These are phyloP conservation scores for Tychaedon coryphoeus DNA, from an alignment of 2,113 vertebrate genomes.

Conservation along the genomic window DNA sequence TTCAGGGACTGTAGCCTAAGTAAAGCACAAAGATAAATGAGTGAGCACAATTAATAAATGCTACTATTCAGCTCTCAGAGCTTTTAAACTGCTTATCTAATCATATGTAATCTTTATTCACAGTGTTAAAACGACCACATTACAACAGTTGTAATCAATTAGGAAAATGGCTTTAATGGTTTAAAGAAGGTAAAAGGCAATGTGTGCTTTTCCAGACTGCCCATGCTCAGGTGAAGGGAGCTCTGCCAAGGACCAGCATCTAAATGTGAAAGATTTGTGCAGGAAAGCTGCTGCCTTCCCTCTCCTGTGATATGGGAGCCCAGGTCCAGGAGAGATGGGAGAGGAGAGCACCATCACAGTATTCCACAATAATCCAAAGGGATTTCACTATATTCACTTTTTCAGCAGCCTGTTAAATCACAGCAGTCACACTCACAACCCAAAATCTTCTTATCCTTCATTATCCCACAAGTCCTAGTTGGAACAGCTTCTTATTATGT, in stretches of 20 bases:
- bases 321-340: not conserved
- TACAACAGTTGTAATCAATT: conserved; percentile 2
- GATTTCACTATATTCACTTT: not conserved
- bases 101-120: not conserved
- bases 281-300: not conserved
- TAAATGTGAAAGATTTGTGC: too few relatives aligned
- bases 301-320: not conserved
- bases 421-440: not conserved
- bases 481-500: not conserved
- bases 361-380: not conserved
- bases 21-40: conserved; percentile 27
- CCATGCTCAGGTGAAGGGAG: accelerated
- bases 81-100: conserved; percentile 35
- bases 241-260: not conserved
- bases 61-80: not conserved
- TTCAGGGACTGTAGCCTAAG: not conserved
- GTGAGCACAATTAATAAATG: conserved; percentile 19
- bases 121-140: not conserved
- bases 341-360: not conserved
- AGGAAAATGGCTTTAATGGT: not conserved
- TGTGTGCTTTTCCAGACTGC: not conserved
- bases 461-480: not conserved
- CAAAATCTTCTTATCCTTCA: not conserved
- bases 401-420: not conserved
- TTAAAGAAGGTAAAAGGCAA: not conserved